phyloP scores from a whole-genome alignment of 2,888 invertebrate species.

The Aspidiotus destructor region DNA sequence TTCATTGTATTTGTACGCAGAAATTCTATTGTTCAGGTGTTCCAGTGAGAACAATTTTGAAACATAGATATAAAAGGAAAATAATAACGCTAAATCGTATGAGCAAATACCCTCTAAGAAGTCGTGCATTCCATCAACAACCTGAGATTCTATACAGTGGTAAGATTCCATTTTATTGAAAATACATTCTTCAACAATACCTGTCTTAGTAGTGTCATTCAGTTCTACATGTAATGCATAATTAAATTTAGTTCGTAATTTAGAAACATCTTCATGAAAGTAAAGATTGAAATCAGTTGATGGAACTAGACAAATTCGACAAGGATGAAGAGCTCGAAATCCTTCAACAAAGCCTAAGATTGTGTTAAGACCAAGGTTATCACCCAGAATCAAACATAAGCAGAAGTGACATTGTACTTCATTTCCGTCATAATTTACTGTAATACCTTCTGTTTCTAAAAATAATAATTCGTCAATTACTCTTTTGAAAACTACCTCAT shows the following conservation, averaged over 20 bases:
- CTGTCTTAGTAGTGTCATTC: slow-evolving; percentile 25
- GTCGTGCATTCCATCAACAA: slow-evolving; percentile 23
- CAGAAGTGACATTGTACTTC: slow-evolving; percentile 33
- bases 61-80: background rate
- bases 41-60: background rate
- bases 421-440: slow-evolving; percentile 13
- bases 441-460: slow-evolving; percentile 34
- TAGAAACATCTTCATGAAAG: slow-evolving; percentile 11
- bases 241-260: slow-evolving; percentile 18
- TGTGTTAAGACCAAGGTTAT: slow-evolving; percentile 35
- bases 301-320: slow-evolving; percentile 35
- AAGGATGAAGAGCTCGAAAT: slow-evolving; percentile 35
- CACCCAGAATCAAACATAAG: slow-evolving; percentile 34
- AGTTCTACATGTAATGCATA: slow-evolving; percentile 24
- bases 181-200: slow-evolving; percentile 33
- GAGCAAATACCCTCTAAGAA: slow-evolving; percentile 17
- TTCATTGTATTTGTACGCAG: background rate
- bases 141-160: slow-evolving; percentile 28
- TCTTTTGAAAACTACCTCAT: slow-evolving; percentile 29
- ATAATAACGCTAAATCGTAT: slow-evolving; percentile 14
- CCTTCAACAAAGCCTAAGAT: slow-evolving; percentile 36
- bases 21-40: background rate
- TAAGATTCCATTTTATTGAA: slow-evolving; percentile 31
- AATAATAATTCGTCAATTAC: slow-evolving; percentile 35
- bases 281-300: slow-evolving; percentile 6